phyloP scores from a whole-genome alignment of 2,888 invertebrate genomes.

The Disparrhopalites patrizii region DNA sequence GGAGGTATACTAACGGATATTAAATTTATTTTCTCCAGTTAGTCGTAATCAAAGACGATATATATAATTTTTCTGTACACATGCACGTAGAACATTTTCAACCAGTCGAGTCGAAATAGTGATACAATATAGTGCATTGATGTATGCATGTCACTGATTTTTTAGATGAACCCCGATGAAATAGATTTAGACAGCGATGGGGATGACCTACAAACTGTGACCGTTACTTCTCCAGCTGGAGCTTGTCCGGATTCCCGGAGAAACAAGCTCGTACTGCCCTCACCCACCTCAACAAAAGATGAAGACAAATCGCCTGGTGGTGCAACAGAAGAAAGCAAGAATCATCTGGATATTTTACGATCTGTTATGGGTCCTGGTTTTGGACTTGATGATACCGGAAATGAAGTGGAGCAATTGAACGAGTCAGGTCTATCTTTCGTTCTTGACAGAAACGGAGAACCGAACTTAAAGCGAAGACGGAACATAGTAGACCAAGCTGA shows the following conservation, averaged over 20 bases:
- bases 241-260: neutral
- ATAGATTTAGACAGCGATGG: constrained; percentile 49
- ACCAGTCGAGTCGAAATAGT: too few relatives aligned
- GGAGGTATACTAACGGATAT: too few relatives aligned
- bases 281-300: constrained; percentile 28
- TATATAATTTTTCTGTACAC: too few relatives aligned
- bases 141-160: too few relatives aligned
- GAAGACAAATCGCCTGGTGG: neutral
- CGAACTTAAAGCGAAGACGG: constrained; percentile 2
- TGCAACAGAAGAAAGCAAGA: neutral
- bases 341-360: constrained; percentile 21
- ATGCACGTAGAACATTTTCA: too few relatives aligned
- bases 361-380: constrained; percentile 22
- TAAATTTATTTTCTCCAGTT: too few relatives aligned
- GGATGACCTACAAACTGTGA: constrained; percentile 26
- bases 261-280: constrained; percentile 37
- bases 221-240: constrained; percentile 4
- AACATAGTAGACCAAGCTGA: too few relatives aligned
- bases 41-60: too few relatives aligned
- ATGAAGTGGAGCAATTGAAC: neutral
- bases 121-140: too few relatives aligned
- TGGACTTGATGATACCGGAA: neutral
- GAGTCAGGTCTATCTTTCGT: neutral
- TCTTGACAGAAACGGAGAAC: constrained; percentile 5
- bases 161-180: constrained; percentile 50